phyloP scores from a whole-genome alignment of 2,888 invertebrate species.

The Phyllotreta striolata region DNA sequence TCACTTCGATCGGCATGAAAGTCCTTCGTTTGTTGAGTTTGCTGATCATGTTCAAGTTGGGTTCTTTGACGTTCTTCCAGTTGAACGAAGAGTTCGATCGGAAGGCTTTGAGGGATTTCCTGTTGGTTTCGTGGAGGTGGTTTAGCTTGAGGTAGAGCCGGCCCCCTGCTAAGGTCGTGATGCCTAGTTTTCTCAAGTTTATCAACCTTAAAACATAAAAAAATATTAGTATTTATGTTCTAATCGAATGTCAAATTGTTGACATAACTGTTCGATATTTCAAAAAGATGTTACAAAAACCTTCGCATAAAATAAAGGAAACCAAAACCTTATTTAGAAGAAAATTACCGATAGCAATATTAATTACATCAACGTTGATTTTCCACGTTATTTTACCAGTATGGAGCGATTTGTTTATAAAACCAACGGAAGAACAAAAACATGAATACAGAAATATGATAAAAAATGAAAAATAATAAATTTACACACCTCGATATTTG shows the following conservation, averaged over 20 bases:
- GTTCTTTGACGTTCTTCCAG: conserved; percentile 49
- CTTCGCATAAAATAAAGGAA: neutral
- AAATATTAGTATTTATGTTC: conserved; percentile 38
- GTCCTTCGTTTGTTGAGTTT: conserved; percentile 55
- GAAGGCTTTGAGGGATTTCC: conserved; percentile 63
- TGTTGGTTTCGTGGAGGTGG: conserved; percentile 66
- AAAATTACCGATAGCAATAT: conserved; percentile 24
- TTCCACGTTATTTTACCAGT: conserved; percentile 34
- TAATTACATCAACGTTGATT: conserved; percentile 28
- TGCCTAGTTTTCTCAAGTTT: conserved; percentile 75
- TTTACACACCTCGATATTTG: conserved; percentile 63
- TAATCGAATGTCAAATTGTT: neutral
- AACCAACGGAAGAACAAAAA: conserved; percentile 33
- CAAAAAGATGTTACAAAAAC: conserved; percentile 17
- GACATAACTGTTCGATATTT: neutral
- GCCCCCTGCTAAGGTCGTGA: conserved; percentile 71
- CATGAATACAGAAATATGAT: conserved; percentile 4
- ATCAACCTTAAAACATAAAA: conserved; percentile 61
- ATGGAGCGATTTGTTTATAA: conserved; percentile 28
- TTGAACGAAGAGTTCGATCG: conserved; percentile 53
- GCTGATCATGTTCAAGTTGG: conserved; percentile 35
- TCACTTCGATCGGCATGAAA: conserved; percentile 70
- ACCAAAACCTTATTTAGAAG: conserved; percentile 23
- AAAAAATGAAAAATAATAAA: neutral
- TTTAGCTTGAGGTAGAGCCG: conserved; percentile 72